Percentiles rank a stretch among this genome's conserved stretches.
Conservation (phyloP, 2,113 vertebrate genomes). For the Coryphaenoides rupestris region DNA sequence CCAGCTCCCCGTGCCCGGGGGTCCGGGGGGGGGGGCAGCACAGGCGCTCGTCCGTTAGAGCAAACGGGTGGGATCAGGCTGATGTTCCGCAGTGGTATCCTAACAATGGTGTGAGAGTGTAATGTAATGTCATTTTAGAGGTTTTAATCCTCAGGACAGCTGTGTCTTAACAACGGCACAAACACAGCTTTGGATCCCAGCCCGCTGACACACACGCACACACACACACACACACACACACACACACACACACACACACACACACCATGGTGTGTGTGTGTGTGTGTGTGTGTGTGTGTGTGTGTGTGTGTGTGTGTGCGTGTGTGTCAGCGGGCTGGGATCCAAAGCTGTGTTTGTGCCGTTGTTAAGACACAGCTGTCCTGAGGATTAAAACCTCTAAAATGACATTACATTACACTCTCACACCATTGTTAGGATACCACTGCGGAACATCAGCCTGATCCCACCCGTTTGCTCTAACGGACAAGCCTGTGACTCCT, state of each 20-base stretch:
- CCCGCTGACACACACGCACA: not conserved
- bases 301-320: too few species aligned
- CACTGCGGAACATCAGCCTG: constrained; percentile 18
- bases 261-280: too few species aligned
- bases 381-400: constrained; percentile 21
- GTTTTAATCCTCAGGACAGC: constrained; percentile 21
- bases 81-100: constrained; percentile 14
- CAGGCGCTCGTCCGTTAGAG: constrained; percentile 4
- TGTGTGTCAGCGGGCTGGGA: not conserved
- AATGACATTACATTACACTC: constrained; percentile 17
- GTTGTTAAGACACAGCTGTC: constrained; percentile 12
- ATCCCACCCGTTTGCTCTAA: constrained; percentile 6
- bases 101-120: constrained; percentile 26
- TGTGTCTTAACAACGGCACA: constrained; percentile 1
- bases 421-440: constrained; percentile 21
- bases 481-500: constrained; percentile 4
- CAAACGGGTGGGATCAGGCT: constrained; percentile 7
- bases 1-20: too few species aligned
- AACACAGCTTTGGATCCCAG: constrained; percentile 4
- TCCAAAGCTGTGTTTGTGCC: constrained; percentile 1
- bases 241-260: too few species aligned
- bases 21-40: too few species aligned
- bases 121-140: constrained; percentile 20
- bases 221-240: too few species aligned
- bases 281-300: too few species aligned